These are phyloP conservation scores for Picus viridis DNA, from an alignment of 2,797 vertebrate genomes.

Conservation along the genomic window DNA sequence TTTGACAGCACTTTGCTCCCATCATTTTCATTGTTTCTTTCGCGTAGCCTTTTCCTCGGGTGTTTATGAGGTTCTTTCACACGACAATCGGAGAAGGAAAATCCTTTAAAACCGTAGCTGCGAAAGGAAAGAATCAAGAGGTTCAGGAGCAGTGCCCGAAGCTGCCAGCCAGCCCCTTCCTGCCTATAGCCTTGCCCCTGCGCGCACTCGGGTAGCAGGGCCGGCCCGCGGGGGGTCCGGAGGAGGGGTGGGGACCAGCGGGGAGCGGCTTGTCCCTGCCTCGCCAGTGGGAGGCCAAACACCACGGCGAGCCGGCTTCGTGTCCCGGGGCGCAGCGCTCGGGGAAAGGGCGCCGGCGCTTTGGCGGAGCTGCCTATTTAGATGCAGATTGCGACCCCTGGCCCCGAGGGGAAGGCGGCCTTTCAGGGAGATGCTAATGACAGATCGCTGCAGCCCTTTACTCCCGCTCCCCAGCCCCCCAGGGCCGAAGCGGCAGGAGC, in stretches of 20 bases:
- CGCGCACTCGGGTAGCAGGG: neutral
- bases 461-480: neutral
- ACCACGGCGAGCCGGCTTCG: neutral
- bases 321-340: conserved; percentile 4
- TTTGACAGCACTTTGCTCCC: conserved; percentile 3
- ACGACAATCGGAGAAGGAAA: neutral
- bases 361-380: conserved; percentile 44
- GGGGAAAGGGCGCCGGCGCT: conserved; percentile 1
- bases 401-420: conserved; percentile 15
- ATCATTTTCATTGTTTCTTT: neutral
- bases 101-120: neutral
- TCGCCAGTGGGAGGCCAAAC: neutral
- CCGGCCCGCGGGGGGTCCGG: neutral
- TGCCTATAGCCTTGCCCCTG: neutral
- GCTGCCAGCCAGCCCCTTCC: neutral
- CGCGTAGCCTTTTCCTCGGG: neutral
- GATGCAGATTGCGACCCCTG: conserved; percentile 69
- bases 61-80: neutral
- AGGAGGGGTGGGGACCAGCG: too few species aligned
- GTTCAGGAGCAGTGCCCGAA: neutral
- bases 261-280: neutral
- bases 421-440: conserved; percentile 52
- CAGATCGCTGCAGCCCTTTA: neutral
- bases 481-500: neutral
- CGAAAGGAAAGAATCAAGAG: neutral